phyloP scores from a whole-genome alignment of 1,140 invertebrate species.

The Orchesella cincta region DNA sequence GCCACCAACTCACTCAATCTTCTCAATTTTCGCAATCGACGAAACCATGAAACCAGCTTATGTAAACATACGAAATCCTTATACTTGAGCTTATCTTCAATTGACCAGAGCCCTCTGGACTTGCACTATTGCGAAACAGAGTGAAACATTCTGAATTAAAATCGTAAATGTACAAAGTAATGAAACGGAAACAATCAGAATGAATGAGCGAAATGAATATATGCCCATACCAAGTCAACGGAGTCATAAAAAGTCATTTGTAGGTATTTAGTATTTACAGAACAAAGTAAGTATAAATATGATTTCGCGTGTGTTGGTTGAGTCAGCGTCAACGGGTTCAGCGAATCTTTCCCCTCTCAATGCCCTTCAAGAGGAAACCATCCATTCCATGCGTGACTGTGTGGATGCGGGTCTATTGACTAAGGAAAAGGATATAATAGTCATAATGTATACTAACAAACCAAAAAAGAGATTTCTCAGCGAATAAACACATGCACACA shows the following conservation, averaged over 20 bases:
- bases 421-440: not conserved
- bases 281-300: not conserved
- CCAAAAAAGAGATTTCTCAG: not conserved
- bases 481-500: not conserved
- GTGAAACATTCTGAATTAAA: too few relatives aligned
- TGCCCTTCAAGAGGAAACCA: slow-evolving; percentile 14
- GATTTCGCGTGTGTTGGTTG: not conserved
- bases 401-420: not conserved
- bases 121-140: too few relatives aligned
- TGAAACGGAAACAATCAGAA: too few relatives aligned
- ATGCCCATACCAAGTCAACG: not conserved
- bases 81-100: too few relatives aligned
- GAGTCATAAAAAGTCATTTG: not conserved
- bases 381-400: slow-evolving; percentile 13
- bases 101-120: too few relatives aligned
- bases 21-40: too few relatives aligned
- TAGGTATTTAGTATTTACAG: not conserved
- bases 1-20: too few relatives aligned
- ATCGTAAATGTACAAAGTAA: too few relatives aligned
- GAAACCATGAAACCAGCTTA: too few relatives aligned
- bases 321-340: slow-evolving; percentile 12
- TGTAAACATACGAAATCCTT: too few relatives aligned
- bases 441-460: not conserved
- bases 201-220: too few relatives aligned
- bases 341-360: not conserved